Evolutionary conservation across 2,113 vertebrate species (phyloP).

Genomic region (Anolis sagrei): DNA sequence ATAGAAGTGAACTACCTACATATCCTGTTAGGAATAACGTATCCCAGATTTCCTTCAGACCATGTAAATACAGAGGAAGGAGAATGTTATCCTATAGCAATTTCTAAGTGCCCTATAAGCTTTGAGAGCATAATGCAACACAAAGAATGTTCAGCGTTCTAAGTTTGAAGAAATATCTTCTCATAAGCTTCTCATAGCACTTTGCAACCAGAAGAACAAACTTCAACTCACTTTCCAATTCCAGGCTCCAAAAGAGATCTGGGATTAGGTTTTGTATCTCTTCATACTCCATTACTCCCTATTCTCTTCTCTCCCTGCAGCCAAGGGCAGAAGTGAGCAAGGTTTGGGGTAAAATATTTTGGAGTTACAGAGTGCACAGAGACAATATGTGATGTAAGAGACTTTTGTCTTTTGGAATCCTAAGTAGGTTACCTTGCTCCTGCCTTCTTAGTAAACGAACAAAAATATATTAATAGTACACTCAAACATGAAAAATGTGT

Average conservation of each 20-base stretch:
- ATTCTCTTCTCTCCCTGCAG: background rate
- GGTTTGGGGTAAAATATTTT: background rate
- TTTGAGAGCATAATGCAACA: background rate
- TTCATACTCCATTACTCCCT: background rate
- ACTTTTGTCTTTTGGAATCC: background rate
- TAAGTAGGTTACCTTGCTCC: background rate
- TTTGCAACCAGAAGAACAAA: background rate
- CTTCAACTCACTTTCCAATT: background rate
- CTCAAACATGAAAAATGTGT: no score
- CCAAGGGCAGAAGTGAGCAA: background rate
- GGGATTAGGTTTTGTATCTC: background rate
- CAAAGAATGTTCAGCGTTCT: background rate
- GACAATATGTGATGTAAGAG: background rate
- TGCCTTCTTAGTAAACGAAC: background rate
- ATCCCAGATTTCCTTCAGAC: background rate
- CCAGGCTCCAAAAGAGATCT: background rate
- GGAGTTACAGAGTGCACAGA: background rate
- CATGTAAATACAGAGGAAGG: background rate
- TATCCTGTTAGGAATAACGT: background rate
- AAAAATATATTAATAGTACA: no score
- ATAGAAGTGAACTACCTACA: background rate
- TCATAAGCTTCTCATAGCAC: background rate
- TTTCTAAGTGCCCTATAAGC: background rate
- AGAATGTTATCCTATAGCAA: background rate
- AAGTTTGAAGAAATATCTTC: background rate